phyloP scores from a whole-genome alignment of 2,113 vertebrate genomes.

The Sorex araneus region DNA sequence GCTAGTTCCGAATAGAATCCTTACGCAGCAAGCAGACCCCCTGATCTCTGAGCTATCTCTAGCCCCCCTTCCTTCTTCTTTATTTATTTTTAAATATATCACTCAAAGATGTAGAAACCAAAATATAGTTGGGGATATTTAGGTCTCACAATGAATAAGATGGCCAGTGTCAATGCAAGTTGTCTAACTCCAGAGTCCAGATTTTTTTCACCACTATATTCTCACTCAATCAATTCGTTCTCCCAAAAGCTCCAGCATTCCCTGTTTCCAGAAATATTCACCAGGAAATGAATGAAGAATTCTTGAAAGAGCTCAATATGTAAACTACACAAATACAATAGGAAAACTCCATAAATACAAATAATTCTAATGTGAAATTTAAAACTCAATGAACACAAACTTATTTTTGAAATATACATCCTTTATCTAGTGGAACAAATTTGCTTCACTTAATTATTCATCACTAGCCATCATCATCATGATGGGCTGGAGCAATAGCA shows the following conservation, averaged over 20 bases:
- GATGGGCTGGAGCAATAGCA: no score
- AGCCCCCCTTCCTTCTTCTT: no score
- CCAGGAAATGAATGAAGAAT: background rate
- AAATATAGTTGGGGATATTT: background rate
- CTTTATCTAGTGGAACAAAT: background rate
- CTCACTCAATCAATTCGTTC: background rate
- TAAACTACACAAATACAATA: background rate
- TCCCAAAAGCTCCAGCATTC: background rate
- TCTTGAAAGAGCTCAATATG: background rate
- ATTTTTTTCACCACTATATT: background rate
- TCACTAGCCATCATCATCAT: background rate
- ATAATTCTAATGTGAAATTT: background rate
- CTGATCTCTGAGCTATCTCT: no score
- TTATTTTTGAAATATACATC: background rate
- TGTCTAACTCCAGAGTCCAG: background rate
- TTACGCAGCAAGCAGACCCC: no score
- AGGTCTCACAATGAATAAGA: background rate
- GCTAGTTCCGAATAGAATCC: no score
- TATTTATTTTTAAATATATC: background rate
- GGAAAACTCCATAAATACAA: constrained; percentile 6
- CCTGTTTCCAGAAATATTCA: background rate
- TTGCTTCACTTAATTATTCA: background rate
- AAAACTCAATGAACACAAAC: background rate
- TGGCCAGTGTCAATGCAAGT: background rate
- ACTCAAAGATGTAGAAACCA: background rate